A percentile compares a stretch with the other conserved stretches of the same genome.
These are phyloP conservation scores for Omphaloscelis lunosa DNA, from an alignment of 2,888 invertebrate species.

Conservation along the genomic window DNA sequence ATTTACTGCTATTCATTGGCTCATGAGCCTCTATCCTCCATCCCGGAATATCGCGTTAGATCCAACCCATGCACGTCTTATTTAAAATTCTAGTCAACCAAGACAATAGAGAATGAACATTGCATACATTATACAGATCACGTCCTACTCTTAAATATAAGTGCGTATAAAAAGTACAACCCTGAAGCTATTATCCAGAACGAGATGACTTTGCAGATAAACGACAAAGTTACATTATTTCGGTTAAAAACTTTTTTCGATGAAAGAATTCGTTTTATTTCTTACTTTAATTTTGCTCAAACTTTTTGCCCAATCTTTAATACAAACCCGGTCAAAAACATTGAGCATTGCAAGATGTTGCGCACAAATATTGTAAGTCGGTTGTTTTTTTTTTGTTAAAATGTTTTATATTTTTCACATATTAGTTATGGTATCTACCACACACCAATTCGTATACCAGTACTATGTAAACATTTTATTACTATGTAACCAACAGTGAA, in stretches of 20 bases:
- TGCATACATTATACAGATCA: constrained; percentile 53
- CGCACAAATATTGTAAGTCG: not conserved
- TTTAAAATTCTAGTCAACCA: constrained; percentile 52
- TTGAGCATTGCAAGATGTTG: not conserved
- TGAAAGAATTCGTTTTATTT: not conserved
- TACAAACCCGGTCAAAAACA: not conserved
- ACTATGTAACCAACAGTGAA: too few relatives aligned
- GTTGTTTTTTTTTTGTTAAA: too few relatives aligned
- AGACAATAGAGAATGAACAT: constrained; percentile 49
- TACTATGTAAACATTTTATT: too few relatives aligned
- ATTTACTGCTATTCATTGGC: not conserved
- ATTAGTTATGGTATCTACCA: too few relatives aligned
- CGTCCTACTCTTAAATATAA: constrained; percentile 46
- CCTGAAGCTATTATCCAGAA: constrained; percentile 24
- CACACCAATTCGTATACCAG: too few relatives aligned
- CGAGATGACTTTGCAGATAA: constrained; percentile 29
- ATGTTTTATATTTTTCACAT: too few relatives aligned
- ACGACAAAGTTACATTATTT: constrained; percentile 36
- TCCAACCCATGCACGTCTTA: constrained; percentile 6
- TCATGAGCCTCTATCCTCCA: too few relatives aligned
- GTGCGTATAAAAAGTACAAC: constrained; percentile 39
- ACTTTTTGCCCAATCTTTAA: not conserved
- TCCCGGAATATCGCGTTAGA: not conserved
- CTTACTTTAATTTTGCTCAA: not conserved
- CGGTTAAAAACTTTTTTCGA: not conserved